Evolutionary conservation across 2,888 invertebrate genomes (phyloP), one percentile per base, ranked within the genome.

Genomic region (Parnassius orleans): DNA sequence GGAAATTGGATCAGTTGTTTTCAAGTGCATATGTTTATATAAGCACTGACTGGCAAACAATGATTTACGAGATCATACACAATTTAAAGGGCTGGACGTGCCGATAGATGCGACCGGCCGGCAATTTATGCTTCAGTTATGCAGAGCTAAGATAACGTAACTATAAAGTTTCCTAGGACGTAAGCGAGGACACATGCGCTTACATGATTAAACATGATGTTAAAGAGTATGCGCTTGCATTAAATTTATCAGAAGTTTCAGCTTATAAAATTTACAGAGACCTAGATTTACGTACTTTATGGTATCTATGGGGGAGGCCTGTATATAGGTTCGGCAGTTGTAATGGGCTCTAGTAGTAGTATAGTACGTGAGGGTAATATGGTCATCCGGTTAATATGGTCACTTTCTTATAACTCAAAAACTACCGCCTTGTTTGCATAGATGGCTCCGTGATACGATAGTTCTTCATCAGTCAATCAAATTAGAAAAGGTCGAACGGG

Each of bases 1-100:
- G 57, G 57, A 57, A 61, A 61, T 61, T 11, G 19, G 57, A 61
- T 61, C 61, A 57, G 33, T 50, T 47, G 42, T 52, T 52, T 52
- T 55, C 14, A 24, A 43, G 14, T 51, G 3, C 33, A 33, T 7
- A 0, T 33, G 33, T 33, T 33, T 33, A 33, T 61, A 14, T 57
- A 42, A 42, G 19, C 47, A 33, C 10, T 12, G 44, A 15, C 15
- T 14, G 9, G 9, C 19, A 5, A 3, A n/a, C 3, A 42, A 9
- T 12, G 9, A 19, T 14, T 2, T 53, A 15, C n/a, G n/a, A n/a
- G n/a, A n/a, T 46, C 11, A 47, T 3, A 15, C 44, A 43, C 14
- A 14, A n/a, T 60, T 47, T 47, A 47, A 53, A 53, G 46, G 33
- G 3, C 44, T 44, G 24, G 12, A 52, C 52, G 59, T 59, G 59